phyloP scores from a whole-genome alignment of 2,113 vertebrate genomes.

The Leiothrix lutea region DNA sequence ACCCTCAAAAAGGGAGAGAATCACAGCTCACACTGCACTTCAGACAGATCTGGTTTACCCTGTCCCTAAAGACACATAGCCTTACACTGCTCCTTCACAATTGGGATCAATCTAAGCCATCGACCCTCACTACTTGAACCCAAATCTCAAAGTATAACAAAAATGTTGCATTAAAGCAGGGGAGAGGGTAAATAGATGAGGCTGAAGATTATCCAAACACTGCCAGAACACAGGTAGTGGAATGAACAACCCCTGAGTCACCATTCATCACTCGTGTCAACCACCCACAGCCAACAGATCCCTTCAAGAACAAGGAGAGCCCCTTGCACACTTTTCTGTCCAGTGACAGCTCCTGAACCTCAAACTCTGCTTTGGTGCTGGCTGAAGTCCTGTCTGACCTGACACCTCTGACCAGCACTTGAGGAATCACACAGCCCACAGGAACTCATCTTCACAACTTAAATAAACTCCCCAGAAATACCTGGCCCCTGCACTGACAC shows the following conservation, averaged over 20 bases:
- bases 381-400: not conserved
- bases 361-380: not conserved
- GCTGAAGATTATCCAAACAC: not conserved
- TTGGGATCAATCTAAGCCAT: not conserved
- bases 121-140: not conserved
- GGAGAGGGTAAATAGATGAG: not conserved
- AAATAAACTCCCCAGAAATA: not conserved
- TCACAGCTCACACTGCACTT: not conserved
- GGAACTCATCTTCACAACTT: not conserved
- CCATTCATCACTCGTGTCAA: not conserved
- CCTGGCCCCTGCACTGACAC: not conserved
- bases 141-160: not conserved
- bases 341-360: not conserved
- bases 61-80: not conserved
- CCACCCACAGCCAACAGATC: not conserved
- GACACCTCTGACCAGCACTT: not conserved
- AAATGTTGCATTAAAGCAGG: not conserved
- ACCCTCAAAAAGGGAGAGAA: not conserved
- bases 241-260: not conserved
- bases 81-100: not conserved
- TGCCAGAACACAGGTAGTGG: not conserved
- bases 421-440: not conserved
- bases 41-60: not conserved
- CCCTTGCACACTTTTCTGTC: not conserved
- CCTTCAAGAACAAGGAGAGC: not conserved